A percentile compares a stretch with the other conserved stretches of the same genome.
Evolutionary conservation across 2,797 vertebrate species (phyloP).

Genomic region (Chaetodon trifasciatus): DNA sequence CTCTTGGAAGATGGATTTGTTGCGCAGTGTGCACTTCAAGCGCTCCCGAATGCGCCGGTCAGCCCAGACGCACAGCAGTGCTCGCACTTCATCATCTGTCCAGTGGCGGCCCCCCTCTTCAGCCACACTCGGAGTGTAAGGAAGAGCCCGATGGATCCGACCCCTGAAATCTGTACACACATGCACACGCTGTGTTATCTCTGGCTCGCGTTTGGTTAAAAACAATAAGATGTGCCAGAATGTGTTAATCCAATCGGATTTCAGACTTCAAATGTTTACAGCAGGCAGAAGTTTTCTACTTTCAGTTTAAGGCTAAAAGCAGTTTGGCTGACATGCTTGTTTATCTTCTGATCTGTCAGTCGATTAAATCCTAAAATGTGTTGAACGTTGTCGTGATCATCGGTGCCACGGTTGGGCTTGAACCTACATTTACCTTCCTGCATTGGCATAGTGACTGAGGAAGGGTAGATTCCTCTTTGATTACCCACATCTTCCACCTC

Average conservation of each 20-base stretch:
- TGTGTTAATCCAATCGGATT: not conserved
- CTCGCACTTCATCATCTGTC: slow-evolving; percentile 92
- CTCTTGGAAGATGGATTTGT: slow-evolving; percentile 95
- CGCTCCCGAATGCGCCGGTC: slow-evolving; percentile 88
- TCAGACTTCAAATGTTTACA: not conserved
- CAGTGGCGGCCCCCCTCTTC: slow-evolving; percentile 93
- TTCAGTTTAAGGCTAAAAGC: slow-evolving; percentile 5
- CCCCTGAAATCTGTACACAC: slow-evolving; percentile 65
- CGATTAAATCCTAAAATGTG: slow-evolving; percentile 16
- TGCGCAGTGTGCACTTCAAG: slow-evolving; percentile 90
- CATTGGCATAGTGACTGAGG: slow-evolving; percentile 68
- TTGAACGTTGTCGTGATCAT: slow-evolving; percentile 6
- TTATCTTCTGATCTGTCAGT: not conserved
- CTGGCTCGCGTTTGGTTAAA: not conserved
- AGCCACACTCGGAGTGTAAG: slow-evolving; percentile 79
- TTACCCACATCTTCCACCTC: slow-evolving; percentile 77
- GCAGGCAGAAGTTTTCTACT: not conserved
- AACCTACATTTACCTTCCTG: slow-evolving; percentile 79
- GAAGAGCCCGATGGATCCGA: slow-evolving; percentile 63
- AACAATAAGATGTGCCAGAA: not conserved
- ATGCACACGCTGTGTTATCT: slow-evolving; percentile 18
- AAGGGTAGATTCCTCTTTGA: slow-evolving; percentile 64
- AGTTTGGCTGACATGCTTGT: slow-evolving; percentile 1
- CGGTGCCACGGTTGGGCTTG: slow-evolving; percentile 20
- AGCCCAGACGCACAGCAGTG: slow-evolving; percentile 90